A percentile compares a stretch with the other conserved stretches of the same genome.
These are phyloP conservation scores for Battus philenor DNA, from an alignment of 1,140 invertebrate species.

Conservation along the genomic window DNA sequence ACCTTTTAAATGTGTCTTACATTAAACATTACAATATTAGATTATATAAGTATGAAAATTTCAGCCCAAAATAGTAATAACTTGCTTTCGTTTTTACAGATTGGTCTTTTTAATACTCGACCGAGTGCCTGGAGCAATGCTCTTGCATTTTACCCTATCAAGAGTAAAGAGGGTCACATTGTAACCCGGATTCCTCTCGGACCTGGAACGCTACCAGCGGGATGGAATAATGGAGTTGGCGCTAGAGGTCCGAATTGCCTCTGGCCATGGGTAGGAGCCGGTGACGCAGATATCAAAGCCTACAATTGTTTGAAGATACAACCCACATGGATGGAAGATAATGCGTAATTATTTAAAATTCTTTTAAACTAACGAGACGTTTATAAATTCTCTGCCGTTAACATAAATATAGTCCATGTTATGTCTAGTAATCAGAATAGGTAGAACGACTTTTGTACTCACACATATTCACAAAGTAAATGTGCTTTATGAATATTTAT, in stretches of 20 bases:
- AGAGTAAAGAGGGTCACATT: constrained; percentile 34
- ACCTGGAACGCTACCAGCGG: constrained; percentile 38
- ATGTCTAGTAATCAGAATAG: too few relatives aligned
- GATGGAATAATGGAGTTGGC: constrained; percentile 47
- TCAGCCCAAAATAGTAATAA: neutral
- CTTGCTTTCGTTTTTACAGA: constrained; percentile 43
- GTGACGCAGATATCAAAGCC: constrained; percentile 37
- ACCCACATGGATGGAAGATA: constrained; percentile 68
- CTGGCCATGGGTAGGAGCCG: constrained; percentile 61
- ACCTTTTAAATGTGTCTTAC: too few relatives aligned
- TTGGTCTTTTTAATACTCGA: constrained; percentile 51
- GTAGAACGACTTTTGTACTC: too few relatives aligned
- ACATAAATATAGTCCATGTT: too few relatives aligned
- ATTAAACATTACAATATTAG: too few relatives aligned
- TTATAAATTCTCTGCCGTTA: too few relatives aligned
- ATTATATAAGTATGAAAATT: too few relatives aligned
- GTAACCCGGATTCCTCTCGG: constrained; percentile 51
- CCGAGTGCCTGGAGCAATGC: constrained; percentile 47
- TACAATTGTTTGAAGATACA: constrained; percentile 66
- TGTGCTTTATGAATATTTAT: too few relatives aligned
- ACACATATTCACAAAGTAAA: too few relatives aligned
- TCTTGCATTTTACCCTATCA: constrained; percentile 31
- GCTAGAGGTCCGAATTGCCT: constrained; percentile 51
- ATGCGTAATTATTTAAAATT: constrained; percentile 39
- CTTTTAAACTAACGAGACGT: neutral